Evolutionary conservation across 2,888 invertebrate genomes (phyloP), one percentile per base, ranked within the genome.

Genomic region (Lasioglossum pauxillum): DNA sequence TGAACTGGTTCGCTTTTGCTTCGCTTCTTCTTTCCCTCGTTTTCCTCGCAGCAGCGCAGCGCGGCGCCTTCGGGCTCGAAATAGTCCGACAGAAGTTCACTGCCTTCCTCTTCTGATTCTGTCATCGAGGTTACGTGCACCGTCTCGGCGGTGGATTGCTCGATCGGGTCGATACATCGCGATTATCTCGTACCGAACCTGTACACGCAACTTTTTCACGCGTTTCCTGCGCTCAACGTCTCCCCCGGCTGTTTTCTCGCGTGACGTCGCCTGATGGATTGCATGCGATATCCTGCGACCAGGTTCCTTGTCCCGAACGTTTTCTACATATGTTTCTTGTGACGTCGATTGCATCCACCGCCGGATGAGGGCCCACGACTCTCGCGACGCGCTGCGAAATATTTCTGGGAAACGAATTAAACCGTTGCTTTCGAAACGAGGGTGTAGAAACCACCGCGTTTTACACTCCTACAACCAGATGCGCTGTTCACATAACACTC

Each of bases 31-130:
- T 69, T 60, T 72, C 74, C 78, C 71, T 67, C 80, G 73, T 57
- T n/a, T 23, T 53, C 53, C 53, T 23, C 8, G 5, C 23, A 53
- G 23, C 49, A 23, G 49, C 49, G 53, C 53, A 3, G 7, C 53
- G n/a, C 35, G 46, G 57, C 71, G 76, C 8, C 69, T 73, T 74
- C 46, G 44, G 35, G 64, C 81, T 82, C 53, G 82, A 82, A 87
- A 85, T 82, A 87, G 79, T 80, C 72, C 57, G 76, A n/a, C 75
- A 75, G 80, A 85, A 76, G 85, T 85, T 85, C 80, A 80, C 86
- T 80, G 77, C 74, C 80, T 80, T 14, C n/a, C 76, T 53, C 44
- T 27, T 14, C 49, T 69, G 85, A 78, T 85, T 72, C 71, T 80
- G 81, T 81, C 85, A 86, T 86, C 46, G 78, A 78, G 71, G 75